Evolutionary conservation across 2,888 invertebrate genomes (phyloP), one percentile per base, ranked within the genome.

Genomic region (Leptopilina syphax): DNA sequence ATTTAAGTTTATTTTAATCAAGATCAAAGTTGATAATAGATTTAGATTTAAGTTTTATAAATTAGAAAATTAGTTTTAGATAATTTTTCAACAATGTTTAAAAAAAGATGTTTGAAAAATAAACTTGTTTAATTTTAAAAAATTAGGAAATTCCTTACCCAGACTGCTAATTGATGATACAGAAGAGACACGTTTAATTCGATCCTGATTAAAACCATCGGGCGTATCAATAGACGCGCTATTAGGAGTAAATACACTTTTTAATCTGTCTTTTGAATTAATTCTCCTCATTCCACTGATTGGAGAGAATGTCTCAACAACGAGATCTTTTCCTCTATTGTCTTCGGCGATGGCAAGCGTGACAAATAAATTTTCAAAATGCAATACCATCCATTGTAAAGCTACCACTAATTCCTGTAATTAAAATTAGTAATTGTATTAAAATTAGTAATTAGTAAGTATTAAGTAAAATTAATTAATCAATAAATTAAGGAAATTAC

Each of bases 321-420:
- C 88, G 80, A 90, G 85, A 82, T 92, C 91, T 85, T 92, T 90
- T 85, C 93, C 87, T 84, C 92, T 90, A 86, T 92, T 91, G 87
- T 91, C 95, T 89, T 96, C 95, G 65, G 96, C 93, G 76, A 92
- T 87, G 24, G 92, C 93, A 0, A 97, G 95, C 0, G 96, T 95
- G 34, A 97, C 94, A 92, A 98, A 98, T 78, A 96, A 95, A 85
- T 96, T 96, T 92, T 98, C 98, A 92, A 97, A 98, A 73, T 96
- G 94, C 79, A 97, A 92, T 84, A 98, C 95, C 92, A 97, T 95
- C 95, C 97, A 97, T 87, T 97, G 96, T 60, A 96, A 92, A 80
- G 98, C 98, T 73, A 97, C 96, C 0, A 97, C 95, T 81, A 98
- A 93, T 93, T 99, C 97, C 89, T 95, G 93, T 13, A 86, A 83